Evolutionary conservation across 2,797 vertebrate species (phyloP), one percentile per base, ranked within the genome.

Genomic region (Cyclopterus lumpus): DNA sequence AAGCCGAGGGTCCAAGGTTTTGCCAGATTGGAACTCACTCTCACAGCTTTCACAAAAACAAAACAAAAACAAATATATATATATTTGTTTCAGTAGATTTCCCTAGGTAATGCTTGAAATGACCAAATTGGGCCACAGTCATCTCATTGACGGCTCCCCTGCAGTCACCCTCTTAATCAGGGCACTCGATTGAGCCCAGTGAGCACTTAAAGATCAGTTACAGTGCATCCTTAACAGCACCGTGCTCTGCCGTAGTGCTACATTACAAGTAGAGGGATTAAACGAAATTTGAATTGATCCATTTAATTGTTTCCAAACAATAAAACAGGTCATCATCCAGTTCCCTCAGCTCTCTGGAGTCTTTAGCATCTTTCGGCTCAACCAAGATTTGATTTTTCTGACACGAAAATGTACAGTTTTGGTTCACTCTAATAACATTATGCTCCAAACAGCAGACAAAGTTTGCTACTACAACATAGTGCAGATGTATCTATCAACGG

Each of bases 151-250:
- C 49, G 62, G 78, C 58, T 81, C 61, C 64, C n/a, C 46, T 54
- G 63, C 70, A 81, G 63, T 54, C 53, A 38, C 15, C 28, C 68
- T 79, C 64, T 81, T 77, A 78, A 87, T 83, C 74, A 79, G 75
- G 44, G 9, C 28, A 20, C 32, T 63, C 3, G 6, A 77, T 22
- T 69, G 42, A 82, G 79, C 61, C 64, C 67, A 72, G 20, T 30
- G 36, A 81, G 72, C 40, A 67, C 66, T 83, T 68, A 34, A 48
- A 71, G 62, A 77, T 81, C 71, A 77, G 58, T 74, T 70, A 76
- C 65, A 77, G 75, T 28, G 49, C 16, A 58, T 74, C 65, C n/a
- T 55, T 62, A 72, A 70, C 60, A 58, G 10, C 49, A n/a, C 15
- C 36, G 38, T 14, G 34, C 61, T 60, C 24, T 20, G 30, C 54